Evolutionary conservation across 2,888 invertebrate species (phyloP), one percentile per base, ranked within the genome.

Genomic region (Tetragonula carbonaria): DNA sequence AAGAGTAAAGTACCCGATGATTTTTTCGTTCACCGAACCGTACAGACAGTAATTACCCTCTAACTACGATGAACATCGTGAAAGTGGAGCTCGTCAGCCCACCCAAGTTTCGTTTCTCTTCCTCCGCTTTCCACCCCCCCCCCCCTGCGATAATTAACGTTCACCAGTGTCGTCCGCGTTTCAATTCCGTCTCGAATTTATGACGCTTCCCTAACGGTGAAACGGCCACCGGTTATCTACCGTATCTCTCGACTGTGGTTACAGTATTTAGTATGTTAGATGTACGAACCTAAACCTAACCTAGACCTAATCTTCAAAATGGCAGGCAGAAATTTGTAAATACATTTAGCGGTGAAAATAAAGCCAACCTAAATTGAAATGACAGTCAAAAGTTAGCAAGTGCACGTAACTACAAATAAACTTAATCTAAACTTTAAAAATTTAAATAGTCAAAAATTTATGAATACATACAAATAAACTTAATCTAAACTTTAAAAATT

Each of bases 1-100:
- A 50, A 51, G 59, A 72, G 75, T 55, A 33, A 71, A 74, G 74
- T 70, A 68, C 38, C 53, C 68, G 75, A 72, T 63, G 74, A 82
- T 85, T 85, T 85, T 77, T 82, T 77, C 76, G 74, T 62, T 62
- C 86, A 82, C 74, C 86, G 84, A 85, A 67, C 76, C 86, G 71
- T 85, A 62, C 57, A 71, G n/a, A 38, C 45, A 33, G 77, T 79
- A 86, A 86, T 86, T 82, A 82, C 85, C 67, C 38, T 68, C 68
- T 65, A 78, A 82, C 74, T 76, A 74, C 71, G 71, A 18, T 6
- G 82, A 59, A 55, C 53, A 72, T 68, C 74, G 76, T 77, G 86
- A 86, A 86, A 86, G 85, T 78, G 72, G 85, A 82, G 23, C 82
- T 75, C 62, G 66, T 57, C 80, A 62, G 14, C 21, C 45, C 59